These are phyloP conservation scores for Cariama cristata DNA, from an alignment of 2,113 vertebrate species.

Conservation along the genomic window DNA sequence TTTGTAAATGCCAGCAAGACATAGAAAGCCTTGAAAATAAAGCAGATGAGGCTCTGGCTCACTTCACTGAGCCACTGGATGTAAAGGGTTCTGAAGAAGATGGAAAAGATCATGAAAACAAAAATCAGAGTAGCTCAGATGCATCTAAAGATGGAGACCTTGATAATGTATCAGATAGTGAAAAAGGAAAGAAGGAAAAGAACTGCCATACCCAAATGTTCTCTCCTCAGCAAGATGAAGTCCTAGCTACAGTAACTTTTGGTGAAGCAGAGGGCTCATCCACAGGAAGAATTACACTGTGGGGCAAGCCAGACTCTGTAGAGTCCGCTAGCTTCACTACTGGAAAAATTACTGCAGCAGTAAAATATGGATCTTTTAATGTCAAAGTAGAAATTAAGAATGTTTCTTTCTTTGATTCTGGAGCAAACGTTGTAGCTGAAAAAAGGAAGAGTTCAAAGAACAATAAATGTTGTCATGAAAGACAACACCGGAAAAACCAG, in stretches of 20 bases:
- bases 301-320: slow-evolving; percentile 39
- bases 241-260: slow-evolving; percentile 75
- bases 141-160: slow-evolving; percentile 42
- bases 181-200: slow-evolving; percentile 54
- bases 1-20: slow-evolving; percentile 63
- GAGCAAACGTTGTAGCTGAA: slow-evolving; percentile 53
- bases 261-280: slow-evolving; percentile 55
- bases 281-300: slow-evolving; percentile 67
- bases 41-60: slow-evolving; percentile 24
- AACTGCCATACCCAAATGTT: not conserved
- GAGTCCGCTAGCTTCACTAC: not conserved
- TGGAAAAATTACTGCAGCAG: slow-evolving; percentile 70
- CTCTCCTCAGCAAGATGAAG: slow-evolving; percentile 38
- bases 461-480: not conserved
- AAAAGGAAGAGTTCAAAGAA: slow-evolving; percentile 52
- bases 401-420: slow-evolving; percentile 34
- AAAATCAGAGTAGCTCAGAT: slow-evolving; percentile 49
- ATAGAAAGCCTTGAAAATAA: slow-evolving; percentile 52
- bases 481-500: slow-evolving; percentile 30
- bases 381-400: slow-evolving; percentile 81
- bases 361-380: slow-evolving; percentile 68
- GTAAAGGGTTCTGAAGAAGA: slow-evolving; percentile 62
- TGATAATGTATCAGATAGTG: slow-evolving; percentile 25
- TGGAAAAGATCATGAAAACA: slow-evolving; percentile 42
- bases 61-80: not conserved